phyloP scores from a whole-genome alignment of 2,888 invertebrate genomes.

The Elegia similella region DNA sequence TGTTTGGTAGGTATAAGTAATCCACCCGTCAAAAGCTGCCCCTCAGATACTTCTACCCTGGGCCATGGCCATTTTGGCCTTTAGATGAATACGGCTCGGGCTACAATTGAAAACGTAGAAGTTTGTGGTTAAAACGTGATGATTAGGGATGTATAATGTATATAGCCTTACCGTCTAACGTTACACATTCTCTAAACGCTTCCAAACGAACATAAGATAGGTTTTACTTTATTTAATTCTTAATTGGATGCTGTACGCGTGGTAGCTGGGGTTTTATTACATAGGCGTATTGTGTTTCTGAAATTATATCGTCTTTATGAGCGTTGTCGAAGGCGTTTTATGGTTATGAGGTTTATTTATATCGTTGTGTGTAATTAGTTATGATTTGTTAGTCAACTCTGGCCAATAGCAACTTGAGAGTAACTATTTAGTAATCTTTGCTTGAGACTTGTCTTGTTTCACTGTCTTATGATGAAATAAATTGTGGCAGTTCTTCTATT shows the following conservation, averaged over 20 bases:
- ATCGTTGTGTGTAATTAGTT: neutral
- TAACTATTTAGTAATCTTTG: no score
- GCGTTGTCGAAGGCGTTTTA: constrained; percentile 7
- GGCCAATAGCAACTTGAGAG: neutral
- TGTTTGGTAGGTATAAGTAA: no score
- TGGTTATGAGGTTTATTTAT: constrained; percentile 8
- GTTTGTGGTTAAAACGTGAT: constrained; percentile 54
- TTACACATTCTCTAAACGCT: constrained; percentile 29
- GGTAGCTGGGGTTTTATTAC: constrained; percentile 9
- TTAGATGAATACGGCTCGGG: constrained; percentile 14
- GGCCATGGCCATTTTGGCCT: no score
- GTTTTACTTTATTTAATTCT: constrained; percentile 10
- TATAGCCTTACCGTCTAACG: no score
- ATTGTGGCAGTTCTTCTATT: neutral
- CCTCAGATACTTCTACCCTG: no score
- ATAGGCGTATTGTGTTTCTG: constrained; percentile 4
- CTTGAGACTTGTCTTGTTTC: neutral
- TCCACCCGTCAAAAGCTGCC: no score
- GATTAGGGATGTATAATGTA: constrained; percentile 46
- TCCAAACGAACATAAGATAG: constrained; percentile 29
- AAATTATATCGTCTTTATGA: constrained; percentile 14
- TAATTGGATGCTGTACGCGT: constrained; percentile 11
- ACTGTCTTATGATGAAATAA: neutral
- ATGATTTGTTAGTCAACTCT: neutral
- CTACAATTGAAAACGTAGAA: constrained; percentile 39